Evolutionary conservation across 2,888 invertebrate species (phyloP), one percentile per base, ranked within the genome.

Genomic region (Caenorhabditis sp.): DNA sequence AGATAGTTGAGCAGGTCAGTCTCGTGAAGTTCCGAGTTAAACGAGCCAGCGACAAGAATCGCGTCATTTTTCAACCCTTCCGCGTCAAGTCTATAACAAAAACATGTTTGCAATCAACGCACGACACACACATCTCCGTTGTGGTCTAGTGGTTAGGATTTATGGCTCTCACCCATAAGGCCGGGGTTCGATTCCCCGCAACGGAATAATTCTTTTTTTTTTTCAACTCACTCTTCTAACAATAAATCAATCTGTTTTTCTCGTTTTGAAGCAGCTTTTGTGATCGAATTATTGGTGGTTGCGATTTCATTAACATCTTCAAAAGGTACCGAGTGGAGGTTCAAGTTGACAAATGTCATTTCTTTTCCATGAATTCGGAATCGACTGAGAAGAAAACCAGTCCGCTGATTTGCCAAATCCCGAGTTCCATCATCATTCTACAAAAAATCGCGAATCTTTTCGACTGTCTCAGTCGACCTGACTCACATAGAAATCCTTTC

Each of bases 1-100:
- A 82, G 59, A 60, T 82, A 78, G 65, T 69, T 69, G 12, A 82
- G 67, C n/a, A 82, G 76, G 21, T 76, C 65, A 0, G 82, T 82
- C 62, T 82, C 82, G 61, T 82, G 82, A 19, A 82, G 72, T 63
- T 81, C 79, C 8, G 82, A 61, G 54, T 82, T 82, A 74, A 82
- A 82, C 0, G 81, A 78, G 36, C 82, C 82, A n/a, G 77, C 82
- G 10, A 82, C 81, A 19, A 82, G 62, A 31, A 82, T 78, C 1
- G 82, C 79, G 65, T 82, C 82, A 37, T 81, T 75, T 8, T 70
- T 62, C 6, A 82, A 71, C 2, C 82, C 82, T 68, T 82, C 82
- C 36, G 70, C 78, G 24, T 82, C 81, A 4, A 82, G 63, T 62
- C 82, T 81, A 64, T 26, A 71, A 49, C 23, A 55, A 64, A 54